A percentile compares a stretch with the other conserved stretches of the same genome.
Conservation (phyloP, 2,888 invertebrate species). For the Amiota communis region DNA sequence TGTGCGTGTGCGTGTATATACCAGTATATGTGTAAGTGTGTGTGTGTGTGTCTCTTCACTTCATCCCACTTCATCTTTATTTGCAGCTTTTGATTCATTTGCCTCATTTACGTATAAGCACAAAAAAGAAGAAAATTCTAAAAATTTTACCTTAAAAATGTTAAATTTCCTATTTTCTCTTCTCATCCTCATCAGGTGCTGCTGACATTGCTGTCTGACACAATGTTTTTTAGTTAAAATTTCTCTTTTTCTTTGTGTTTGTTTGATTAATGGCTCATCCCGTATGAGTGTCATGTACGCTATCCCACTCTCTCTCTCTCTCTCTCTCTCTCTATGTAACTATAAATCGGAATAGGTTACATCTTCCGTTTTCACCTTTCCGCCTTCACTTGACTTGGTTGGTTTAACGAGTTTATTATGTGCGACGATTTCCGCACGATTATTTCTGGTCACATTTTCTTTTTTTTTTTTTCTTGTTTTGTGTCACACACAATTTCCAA, state of each 20-base stretch:
- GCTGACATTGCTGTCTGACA: no score
- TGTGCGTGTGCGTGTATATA: not conserved
- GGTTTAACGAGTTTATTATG: slow-evolving; percentile 47
- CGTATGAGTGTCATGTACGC: slow-evolving; percentile 37
- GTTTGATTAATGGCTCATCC: slow-evolving; percentile 56
- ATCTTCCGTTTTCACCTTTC: slow-evolving; percentile 28
- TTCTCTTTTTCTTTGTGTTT: slow-evolving; percentile 36
- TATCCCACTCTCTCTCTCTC: slow-evolving; percentile 35
- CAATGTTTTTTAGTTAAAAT: not conserved
- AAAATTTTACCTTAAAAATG: slow-evolving; percentile 43
- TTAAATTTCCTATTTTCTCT: no score
- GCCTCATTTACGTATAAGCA: slow-evolving; percentile 52
- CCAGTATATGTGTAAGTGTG: not conserved
- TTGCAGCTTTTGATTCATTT: slow-evolving; percentile 52
- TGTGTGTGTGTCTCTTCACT: not conserved
- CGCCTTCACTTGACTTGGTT: slow-evolving; percentile 32
- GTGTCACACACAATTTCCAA: no score
- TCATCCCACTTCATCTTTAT: not conserved
- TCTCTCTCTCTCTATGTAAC: slow-evolving; percentile 29
- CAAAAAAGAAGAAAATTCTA: not conserved
- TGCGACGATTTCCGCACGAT: slow-evolving; percentile 59
- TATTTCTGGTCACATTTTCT: slow-evolving; percentile 40
- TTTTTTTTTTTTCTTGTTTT: no score
- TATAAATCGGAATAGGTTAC: not conserved
- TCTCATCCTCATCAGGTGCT: no score